A percentile compares a stretch with the other conserved stretches of the same genome.
These are phyloP conservation scores for Nerophis lumbriciformis DNA, from an alignment of 2,113 vertebrate species.

Conservation along the genomic window DNA sequence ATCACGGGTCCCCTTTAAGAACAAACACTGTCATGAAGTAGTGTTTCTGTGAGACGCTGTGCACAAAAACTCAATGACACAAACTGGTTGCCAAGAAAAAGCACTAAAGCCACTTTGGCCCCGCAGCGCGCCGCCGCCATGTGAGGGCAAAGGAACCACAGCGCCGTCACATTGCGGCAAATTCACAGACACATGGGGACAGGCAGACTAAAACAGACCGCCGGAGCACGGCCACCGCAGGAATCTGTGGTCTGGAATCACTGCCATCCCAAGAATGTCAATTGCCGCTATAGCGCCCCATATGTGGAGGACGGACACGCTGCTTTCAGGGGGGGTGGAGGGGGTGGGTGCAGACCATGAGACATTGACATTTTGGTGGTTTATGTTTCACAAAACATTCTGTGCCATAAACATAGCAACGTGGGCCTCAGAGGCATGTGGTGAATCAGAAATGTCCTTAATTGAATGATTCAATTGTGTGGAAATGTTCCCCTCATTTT, in stretches of 20 bases:
- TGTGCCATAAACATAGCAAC: slow-evolving; percentile 44
- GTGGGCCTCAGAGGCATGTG: slow-evolving; percentile 27
- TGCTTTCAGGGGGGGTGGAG: slow-evolving; percentile 36
- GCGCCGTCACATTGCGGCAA: slow-evolving; percentile 56
- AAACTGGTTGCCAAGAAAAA: slow-evolving; percentile 58
- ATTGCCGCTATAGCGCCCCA: slow-evolving; percentile 49
- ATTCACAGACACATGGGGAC: slow-evolving; percentile 50
- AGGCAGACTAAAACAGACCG: slow-evolving; percentile 57
- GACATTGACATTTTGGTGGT: slow-evolving; percentile 42
- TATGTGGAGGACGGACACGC: slow-evolving; percentile 17
- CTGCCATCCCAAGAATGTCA: slow-evolving; percentile 64
- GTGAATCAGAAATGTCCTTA: slow-evolving; percentile 33
- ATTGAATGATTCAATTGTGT: slow-evolving; percentile 44
- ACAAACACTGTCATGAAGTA: no score
- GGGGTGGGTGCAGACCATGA: slow-evolving; percentile 5
- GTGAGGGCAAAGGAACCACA: slow-evolving; percentile 56
- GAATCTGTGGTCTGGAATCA: slow-evolving; percentile 71
- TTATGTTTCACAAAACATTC: slow-evolving; percentile 55
- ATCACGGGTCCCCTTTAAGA: no score
- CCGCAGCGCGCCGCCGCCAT: slow-evolving; percentile 37
- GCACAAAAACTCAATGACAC: background rate
- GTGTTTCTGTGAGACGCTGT: no score
- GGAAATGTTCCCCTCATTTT: slow-evolving; percentile 27
- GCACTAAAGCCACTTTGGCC: slow-evolving; percentile 62
- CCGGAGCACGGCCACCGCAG: slow-evolving; percentile 58